Percentiles rank a stretch among this genome's conserved stretches.
Conservation (phyloP, 2,797 vertebrate genomes). For the Hapalemur alaotrensis region DNA sequence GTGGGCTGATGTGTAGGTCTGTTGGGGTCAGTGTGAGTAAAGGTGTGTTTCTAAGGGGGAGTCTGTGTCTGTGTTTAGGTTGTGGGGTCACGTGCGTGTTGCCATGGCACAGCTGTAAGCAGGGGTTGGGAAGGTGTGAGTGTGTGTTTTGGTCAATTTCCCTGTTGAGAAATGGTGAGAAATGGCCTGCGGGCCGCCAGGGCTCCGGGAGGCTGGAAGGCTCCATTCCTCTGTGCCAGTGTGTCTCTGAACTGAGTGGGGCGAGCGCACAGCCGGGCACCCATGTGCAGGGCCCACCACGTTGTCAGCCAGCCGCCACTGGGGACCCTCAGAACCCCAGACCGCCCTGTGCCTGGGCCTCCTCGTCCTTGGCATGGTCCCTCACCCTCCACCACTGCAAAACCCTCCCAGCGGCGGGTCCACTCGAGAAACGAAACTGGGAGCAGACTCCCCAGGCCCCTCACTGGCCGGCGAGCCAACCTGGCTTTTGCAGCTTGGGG, state of each 20-base stretch:
- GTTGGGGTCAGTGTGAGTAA: neutral
- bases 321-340: slow-evolving; percentile 52
- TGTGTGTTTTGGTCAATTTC: neutral
- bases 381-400: accelerated
- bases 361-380: too few species aligned
- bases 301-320: accelerated
- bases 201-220: accelerated
- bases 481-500: neutral
- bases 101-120: accelerated
- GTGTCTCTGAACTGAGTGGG: accelerated
- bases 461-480: accelerated
- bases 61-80: neutral
- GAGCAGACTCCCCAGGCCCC: neutral
- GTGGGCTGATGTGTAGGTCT: neutral
- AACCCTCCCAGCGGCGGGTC: accelerated
- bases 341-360: neutral
- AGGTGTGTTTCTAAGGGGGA: neutral
- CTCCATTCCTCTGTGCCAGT: accelerated
- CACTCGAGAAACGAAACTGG: accelerated
- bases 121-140: neutral
- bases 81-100: neutral
- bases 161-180: neutral
- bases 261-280: accelerated
- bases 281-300: neutral
- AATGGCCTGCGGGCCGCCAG: neutral